Percentiles rank a stretch among this genome's conserved stretches.
Conservation (phyloP, 2,113 vertebrate species). For the Corynorhinus townsendii region DNA sequence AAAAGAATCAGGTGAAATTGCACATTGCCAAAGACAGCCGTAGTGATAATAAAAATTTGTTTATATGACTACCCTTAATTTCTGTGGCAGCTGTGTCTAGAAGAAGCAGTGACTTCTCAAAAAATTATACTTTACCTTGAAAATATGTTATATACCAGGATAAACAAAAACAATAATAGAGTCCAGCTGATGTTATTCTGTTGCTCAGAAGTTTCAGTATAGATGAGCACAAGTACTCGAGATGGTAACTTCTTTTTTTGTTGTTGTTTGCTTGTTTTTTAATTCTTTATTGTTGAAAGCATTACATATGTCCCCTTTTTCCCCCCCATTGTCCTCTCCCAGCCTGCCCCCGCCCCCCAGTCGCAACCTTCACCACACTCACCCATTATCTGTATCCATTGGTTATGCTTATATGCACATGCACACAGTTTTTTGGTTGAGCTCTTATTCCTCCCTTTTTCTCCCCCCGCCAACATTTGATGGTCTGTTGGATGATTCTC, state of each 20-base stretch:
- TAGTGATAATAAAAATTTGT: neutral
- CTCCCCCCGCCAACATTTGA: too few relatives aligned
- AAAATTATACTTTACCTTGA: neutral
- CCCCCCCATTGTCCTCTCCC: too few relatives aligned
- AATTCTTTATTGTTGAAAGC: too few relatives aligned
- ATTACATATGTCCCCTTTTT: too few relatives aligned
- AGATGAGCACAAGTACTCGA: neutral
- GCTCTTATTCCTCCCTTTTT: too few relatives aligned
- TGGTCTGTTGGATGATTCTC: too few relatives aligned
- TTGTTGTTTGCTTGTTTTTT: too few relatives aligned
- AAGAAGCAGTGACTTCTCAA: neutral
- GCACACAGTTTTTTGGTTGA: too few relatives aligned
- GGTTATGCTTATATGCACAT: too few relatives aligned
- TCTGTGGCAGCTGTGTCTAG: neutral
- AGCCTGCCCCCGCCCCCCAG: too few relatives aligned
- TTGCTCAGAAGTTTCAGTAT: neutral
- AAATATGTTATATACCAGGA: neutral
- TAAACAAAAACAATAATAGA: neutral
- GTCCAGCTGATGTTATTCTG: fast-evolving
- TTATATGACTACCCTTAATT: neutral
- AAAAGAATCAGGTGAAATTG: neutral
- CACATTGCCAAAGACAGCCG: neutral
- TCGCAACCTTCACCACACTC: too few relatives aligned
- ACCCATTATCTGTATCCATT: too few relatives aligned
- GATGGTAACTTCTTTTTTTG: neutral